Base-by-base conservation (phyloP, 1,140 invertebrate species). In the Elymnias hypermnestra region DNA sequence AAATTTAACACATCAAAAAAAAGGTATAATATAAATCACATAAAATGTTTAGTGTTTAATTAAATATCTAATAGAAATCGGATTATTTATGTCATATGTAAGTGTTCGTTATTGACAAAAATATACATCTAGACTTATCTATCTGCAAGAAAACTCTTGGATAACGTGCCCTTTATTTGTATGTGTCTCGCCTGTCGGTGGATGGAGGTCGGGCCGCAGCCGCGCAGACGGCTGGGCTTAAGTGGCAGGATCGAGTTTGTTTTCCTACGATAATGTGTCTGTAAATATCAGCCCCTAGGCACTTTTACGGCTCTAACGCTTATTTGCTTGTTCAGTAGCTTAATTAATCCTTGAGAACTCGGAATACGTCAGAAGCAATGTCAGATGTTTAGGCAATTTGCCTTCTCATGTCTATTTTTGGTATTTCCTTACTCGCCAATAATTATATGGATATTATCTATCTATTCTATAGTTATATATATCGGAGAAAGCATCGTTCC, bases 241-340 rank as follows among this genome's bases (percentile, higher is more conserved):
- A 79, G 72, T 73, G 71, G 59, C 59, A 33, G 52, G 60, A 54
- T 67, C 58, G 49, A 65, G 56, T 76, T 75, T 81, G 72, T 78
- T 78, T 76, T 67, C 58, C 51, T 60, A 66, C 46, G 53, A 67
- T 50, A 74, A 74, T 78, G 70, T 54, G 61, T 70, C 37, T 63
- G 74, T 76, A 74, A 76, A 76, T 71, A 78, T 51, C 55, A 51
- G 39, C 57, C 57, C 47, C 54, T 64, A 43, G 47, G 26, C 42
- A 48, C 60, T 59, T 63, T 60, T 53, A 62, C 63, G 47, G 53
- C 60, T 37, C 18, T 49, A 29, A 15, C 48, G 50, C 55, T 64
- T 64, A 70, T 68, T 72, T 71, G 41, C 57, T 47, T 62, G 60
- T 61, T 63, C 48, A 46, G 14, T 15, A 6, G 7, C 65, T 67